Evolutionary conservation across 2,113 vertebrate genomes (phyloP), one percentile per base, ranked within the genome.

Genomic region (Tricholaema leucomelas): DNA sequence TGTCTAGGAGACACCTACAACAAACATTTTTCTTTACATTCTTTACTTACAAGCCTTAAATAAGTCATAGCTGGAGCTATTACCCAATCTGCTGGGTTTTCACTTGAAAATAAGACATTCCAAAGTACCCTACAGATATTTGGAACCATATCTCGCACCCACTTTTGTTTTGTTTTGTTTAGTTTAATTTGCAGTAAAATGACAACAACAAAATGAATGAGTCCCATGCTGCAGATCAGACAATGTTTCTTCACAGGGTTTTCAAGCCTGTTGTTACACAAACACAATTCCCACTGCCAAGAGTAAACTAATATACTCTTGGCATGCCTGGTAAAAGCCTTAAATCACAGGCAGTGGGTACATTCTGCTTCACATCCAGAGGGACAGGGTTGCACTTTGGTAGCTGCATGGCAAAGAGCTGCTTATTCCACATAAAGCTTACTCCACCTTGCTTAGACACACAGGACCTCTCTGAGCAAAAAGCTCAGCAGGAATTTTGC

Each of bases 201-300:
- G 73, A 60, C 90, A 91, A 31, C 56, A 89, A 65, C 48, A 71
- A 72, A 95, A 96, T 8, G 12, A 91, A 96, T 40, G 71, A 91
- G 88, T 96, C 95, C 95, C 96, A 87, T 70, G 90, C 61, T 90
- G 58, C 76, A 92, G 89, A 93, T 89, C 92, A 91, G 88, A 82
- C 90, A 59, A 46, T 7, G 38, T 95, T 93, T 95, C 95, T 87
- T 96, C 58, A 91, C 64, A 61, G 75, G 28, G 56, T 81, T 95
- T 85, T 77, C 75, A 50, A 87, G 71, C 72, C 59, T 69, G 61
- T 56, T 91, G 90, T 83, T 95, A 89, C 95, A 96, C 93, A 94
- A 94, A 96, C 31, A 33, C 92, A 88, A 70, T 27, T 35, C 50
- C 58, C 72, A 73, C 61, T 94, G 91, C 96, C 89, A 95, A 91